Evolutionary conservation across 2,113 vertebrate genomes (phyloP).

Genomic region (Brienomyrus longianalis): DNA sequence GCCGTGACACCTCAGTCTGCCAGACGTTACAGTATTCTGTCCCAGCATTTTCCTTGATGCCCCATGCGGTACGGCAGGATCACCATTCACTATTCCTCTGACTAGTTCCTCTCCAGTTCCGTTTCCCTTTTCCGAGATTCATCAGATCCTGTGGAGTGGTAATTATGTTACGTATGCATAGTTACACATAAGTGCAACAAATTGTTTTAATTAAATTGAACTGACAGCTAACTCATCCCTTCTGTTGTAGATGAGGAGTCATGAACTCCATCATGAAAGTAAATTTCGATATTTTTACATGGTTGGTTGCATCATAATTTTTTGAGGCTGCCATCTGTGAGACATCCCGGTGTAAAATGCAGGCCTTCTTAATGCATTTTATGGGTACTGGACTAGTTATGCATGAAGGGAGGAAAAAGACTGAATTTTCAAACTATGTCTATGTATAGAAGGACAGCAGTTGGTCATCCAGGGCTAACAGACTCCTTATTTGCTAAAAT

Average conservation of each 20-base stretch:
- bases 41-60: not conserved
- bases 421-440: not conserved
- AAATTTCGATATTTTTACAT: not conserved
- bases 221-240: conserved; percentile 1
- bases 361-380: not conserved
- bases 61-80: not conserved
- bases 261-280: not conserved
- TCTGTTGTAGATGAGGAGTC: not conserved
- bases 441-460: not conserved
- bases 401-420: not conserved
- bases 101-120: not conserved
- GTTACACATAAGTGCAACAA: not conserved
- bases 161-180: not conserved
- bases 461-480: not conserved
- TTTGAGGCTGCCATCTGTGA: not conserved
- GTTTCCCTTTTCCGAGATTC: not conserved
- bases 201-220: not conserved
- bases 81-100: not conserved
- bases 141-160: not conserved
- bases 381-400: not conserved
- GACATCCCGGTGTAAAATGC: not conserved
- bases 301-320: not conserved
- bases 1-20: not conserved
- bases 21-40: not conserved
- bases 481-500: not conserved